Evolutionary conservation across 2,113 vertebrate genomes (phyloP), one percentile per base, ranked within the genome.

Genomic region (Aspiorhynchus laticeps): DNA sequence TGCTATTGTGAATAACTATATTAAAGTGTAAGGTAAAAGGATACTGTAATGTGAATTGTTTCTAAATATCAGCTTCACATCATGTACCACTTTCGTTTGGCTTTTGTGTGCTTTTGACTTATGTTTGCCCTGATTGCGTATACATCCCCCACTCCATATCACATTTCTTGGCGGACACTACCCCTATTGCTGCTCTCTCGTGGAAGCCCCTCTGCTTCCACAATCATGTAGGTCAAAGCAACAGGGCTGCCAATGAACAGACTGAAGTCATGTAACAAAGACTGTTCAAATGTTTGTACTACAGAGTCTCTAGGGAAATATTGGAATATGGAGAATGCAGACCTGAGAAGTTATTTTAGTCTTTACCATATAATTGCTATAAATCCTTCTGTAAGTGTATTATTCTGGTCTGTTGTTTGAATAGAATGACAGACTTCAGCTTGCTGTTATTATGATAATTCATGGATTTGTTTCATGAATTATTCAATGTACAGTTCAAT

Each of bases 201-300:
- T n/a, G n/a, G n/a, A n/a, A n/a, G n/a, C n/a, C 43, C 63, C n/a
- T 31, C 74, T 51, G 41, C 63, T 69, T 48, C 28, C 28, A 46
- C 56, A 83, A 51, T 65, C 36, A 65, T 46, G 33, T 11, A 65
- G 56, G n/a, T 65, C 36, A 67, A 69, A 48, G 17, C n/a, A 82
- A 33, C 48, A 28, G 33, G 14, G 24, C 19, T 24, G 12, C 24
- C 36, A 41, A n/a, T 81, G 79, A 65, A 81, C 79, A 48, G 38
- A 43, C 24, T 31, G 14, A 11, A 81, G 59, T 6, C 6, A 24
- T n/a, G 4, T 31, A 26, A 43, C 38, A 82, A 24, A 46, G n/a
- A 7, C 61, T 31, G 36, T 82, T 31, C 11, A 8, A 67, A 19
- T 19, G 61, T 53, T 28, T 15, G 12, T 38, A 73, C 69, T 76